Conservation (phyloP, 2,888 invertebrate species). For the Priocnemis perturbator region DNA sequence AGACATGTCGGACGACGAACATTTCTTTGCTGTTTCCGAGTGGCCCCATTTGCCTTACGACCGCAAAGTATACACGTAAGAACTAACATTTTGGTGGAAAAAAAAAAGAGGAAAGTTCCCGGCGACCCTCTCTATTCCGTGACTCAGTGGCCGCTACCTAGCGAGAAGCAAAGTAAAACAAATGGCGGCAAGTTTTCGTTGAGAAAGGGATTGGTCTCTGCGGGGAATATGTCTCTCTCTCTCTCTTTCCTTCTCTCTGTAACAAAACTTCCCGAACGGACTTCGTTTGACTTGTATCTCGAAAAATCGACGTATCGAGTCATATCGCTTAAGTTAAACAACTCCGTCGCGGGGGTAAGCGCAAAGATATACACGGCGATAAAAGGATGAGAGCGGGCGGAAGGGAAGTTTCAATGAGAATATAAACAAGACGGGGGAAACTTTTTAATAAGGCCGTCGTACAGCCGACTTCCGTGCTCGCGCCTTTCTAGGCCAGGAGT, state of each 20-base stretch:
- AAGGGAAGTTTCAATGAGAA: conserved; percentile 16
- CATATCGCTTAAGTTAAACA: conserved; percentile 62
- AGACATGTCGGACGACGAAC: conserved; percentile 6
- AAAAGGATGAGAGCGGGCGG: conserved; percentile 3
- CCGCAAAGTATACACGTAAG: no score
- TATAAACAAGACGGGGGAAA: conserved; percentile 30
- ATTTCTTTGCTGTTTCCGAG: no score
- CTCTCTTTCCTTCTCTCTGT: no score
- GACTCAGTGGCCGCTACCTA: conserved; percentile 27
- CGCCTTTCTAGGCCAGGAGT: no score
- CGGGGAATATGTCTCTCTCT: conserved; percentile 52
- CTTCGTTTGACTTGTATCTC: conserved; percentile 56
- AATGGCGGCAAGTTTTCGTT: conserved; percentile 48
- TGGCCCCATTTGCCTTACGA: no score
- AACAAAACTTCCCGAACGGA: conserved; percentile 46
- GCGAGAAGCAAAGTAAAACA: conserved; percentile 57
- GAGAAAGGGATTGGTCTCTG: conserved; percentile 47
- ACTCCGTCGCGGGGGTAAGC: conserved; percentile 47
- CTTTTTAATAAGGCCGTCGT: conserved; percentile 34
- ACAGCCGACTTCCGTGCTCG: neutral
- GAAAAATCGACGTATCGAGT: conserved; percentile 56
- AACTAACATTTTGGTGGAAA: neutral
- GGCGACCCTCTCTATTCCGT: conserved; percentile 35
- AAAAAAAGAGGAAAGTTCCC: conserved; percentile 47
- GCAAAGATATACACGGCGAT: conserved; percentile 35